Percentiles rank a stretch among this genome's conserved stretches.
Evolutionary conservation across 1,140 invertebrate species (phyloP).

Genomic region (Choristoneura fumiferana): DNA sequence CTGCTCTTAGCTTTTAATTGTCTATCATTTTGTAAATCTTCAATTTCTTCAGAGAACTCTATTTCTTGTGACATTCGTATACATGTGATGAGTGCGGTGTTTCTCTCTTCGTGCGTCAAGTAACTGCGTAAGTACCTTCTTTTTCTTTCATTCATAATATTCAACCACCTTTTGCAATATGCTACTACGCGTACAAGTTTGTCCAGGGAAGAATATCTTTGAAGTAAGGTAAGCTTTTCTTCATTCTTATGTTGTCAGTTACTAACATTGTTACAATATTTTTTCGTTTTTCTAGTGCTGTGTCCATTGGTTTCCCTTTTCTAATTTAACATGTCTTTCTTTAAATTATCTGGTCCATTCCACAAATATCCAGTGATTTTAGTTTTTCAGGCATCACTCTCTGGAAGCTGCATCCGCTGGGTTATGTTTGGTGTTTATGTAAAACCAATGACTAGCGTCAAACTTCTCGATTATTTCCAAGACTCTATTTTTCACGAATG

Average conservation of each 20-base stretch:
- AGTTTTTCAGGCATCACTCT: conserved; percentile 1
- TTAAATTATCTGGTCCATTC: neutral
- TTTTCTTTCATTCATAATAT: neutral
- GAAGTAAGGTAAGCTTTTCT: neutral
- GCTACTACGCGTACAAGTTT: neutral
- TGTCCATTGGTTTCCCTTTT: neutral
- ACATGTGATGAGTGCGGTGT: neutral
- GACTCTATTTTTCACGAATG: conserved; percentile 1
- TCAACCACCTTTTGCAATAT: neutral
- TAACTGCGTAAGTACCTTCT: neutral
- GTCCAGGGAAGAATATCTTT: neutral
- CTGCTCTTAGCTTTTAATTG: neutral
- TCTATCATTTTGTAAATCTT: neutral
- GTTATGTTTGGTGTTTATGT: neutral
- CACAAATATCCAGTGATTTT: neutral
- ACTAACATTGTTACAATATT: neutral
- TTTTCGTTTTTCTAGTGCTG: neutral
- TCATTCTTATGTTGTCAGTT: neutral
- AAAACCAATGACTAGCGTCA: conserved; percentile 5
- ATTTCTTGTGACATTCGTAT: neutral
- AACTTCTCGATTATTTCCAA: too few relatives aligned
- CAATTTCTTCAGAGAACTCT: conserved; percentile 1
- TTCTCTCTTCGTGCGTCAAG: neutral
- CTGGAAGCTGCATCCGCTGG: neutral
- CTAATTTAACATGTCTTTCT: neutral